Base-by-base conservation (phyloP, 92 coral and sea anemone genomes). In the Epizoanthus rinbou region DNA sequence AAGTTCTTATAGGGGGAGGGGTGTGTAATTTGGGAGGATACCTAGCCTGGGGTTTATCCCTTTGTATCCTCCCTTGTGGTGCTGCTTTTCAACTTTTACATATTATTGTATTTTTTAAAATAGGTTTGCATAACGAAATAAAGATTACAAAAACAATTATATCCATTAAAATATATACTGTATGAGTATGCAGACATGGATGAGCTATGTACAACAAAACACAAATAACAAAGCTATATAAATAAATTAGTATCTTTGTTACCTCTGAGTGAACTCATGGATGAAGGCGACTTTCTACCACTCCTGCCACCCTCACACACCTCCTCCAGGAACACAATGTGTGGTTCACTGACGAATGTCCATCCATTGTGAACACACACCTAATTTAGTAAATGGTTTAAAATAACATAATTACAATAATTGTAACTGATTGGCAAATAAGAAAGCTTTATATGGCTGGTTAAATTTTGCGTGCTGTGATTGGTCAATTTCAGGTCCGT, bases 341-440 rank as follows among this genome's bases (percentile, higher is more conserved):
- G 99, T 10, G 99, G 98, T 41, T 97, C 98, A 79, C 98, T 92
- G 18, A 97, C 99, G 83, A 90, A 97, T 66, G 94, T 90, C 99
- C 99, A 97, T 47, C 99, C 99, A 85, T 97, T 97, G 62, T 97
- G 99, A 4, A 97, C 94, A 69, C 97, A n/a, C 86, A 3, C 94
- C 99, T 98, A 93, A 63, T 28, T 21, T 31, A n/a, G 17, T 54
- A 19, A 11, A 50, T 25, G 54, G 17, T 9, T 13, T 18, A 52
- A 0, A 39, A 52, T 39, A 71, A 71, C 45, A 71, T 39, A 69
- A 10, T 33, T 18, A 15, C 21, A 15, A 24, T 67, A 24, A 16
- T 22, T 67, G 25, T 0, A 24, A 67, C 33, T 17, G 6, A 5
- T 35, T 24, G 10, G 24, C 14, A 21, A 28, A 64, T 22, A 64